Evolutionary conservation across 1,140 invertebrate genomes (phyloP).

Genomic region (Pseudoatta argentina): DNA sequence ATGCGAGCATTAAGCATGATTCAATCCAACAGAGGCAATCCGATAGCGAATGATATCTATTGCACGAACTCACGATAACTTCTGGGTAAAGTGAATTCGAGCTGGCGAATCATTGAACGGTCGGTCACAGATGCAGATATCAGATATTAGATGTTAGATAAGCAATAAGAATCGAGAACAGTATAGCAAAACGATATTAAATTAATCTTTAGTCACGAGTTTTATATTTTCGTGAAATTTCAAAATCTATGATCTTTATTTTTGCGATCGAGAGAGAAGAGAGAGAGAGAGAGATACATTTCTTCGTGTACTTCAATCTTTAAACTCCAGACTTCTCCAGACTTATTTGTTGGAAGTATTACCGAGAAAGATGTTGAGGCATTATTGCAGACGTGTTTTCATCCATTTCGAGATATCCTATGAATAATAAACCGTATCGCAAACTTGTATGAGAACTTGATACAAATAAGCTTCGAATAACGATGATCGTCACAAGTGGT

Average conservation of each 20-base stretch:
- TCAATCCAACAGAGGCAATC: conserved; percentile 66
- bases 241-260: background rate
- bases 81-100: conserved; percentile 30
- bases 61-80: conserved; percentile 63
- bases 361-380: background rate
- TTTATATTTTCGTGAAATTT: background rate
- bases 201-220: background rate
- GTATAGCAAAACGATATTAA: background rate
- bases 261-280: background rate
- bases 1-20: conserved; percentile 78
- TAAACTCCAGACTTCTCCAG: background rate
- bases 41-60: conserved; percentile 68
- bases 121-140: conserved; percentile 41
- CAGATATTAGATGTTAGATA: conserved; percentile 25
- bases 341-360: background rate
- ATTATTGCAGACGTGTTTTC: background rate
- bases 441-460: conserved; percentile 7
- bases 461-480: conserved; percentile 32
- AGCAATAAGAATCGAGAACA: background rate
- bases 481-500: conserved; percentile 23
- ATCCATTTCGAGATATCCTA: background rate
- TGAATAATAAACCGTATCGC: conserved; percentile 5
- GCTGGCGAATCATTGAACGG: background rate
- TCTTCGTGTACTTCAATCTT: background rate
- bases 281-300: background rate